Percentiles rank a stretch among this genome's conserved stretches.
These are phyloP conservation scores for Rhagophthalmus giganteus DNA, from an alignment of 2,888 invertebrate species.

Conservation along the genomic window DNA sequence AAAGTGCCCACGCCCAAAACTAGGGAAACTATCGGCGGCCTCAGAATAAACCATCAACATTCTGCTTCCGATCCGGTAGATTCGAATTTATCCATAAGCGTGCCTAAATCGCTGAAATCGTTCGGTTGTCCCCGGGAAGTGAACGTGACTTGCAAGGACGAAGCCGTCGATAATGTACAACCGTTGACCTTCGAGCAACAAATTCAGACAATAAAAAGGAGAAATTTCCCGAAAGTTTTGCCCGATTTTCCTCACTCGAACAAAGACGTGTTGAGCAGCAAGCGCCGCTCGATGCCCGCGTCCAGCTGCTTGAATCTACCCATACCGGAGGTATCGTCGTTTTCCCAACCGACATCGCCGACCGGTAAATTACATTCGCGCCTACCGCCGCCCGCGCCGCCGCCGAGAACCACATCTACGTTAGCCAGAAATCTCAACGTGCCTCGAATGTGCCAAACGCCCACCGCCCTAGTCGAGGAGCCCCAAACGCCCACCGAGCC, in stretches of 20 bases:
- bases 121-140: constrained; percentile 61
- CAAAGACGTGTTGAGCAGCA: constrained; percentile 51
- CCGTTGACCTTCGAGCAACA: constrained; percentile 70
- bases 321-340: constrained; percentile 41
- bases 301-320: constrained; percentile 49
- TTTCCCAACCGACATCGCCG: constrained; percentile 49
- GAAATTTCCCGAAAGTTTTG: constrained; percentile 83
- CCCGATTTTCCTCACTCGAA: constrained; percentile 68
- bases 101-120: constrained; percentile 47
- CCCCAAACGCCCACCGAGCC: constrained; percentile 56
- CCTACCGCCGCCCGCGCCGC: constrained; percentile 68
- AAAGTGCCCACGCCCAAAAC: constrained; percentile 36
- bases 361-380: constrained; percentile 43
- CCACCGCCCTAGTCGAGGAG: constrained; percentile 57
- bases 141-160: constrained; percentile 75
- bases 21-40: constrained; percentile 36
- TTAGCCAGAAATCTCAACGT: constrained; percentile 60
- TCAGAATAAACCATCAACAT: constrained; percentile 65
- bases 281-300: constrained; percentile 69
- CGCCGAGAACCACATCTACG: constrained; percentile 70
- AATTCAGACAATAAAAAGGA: constrained; percentile 69
- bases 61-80: constrained; percentile 69
- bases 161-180: constrained; percentile 52
- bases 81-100: constrained; percentile 20
- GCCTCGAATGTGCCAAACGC: constrained; percentile 50